Evolutionary conservation across 1,140 invertebrate species (phyloP).

Genomic region (Schmidtea mediterranea): DNA sequence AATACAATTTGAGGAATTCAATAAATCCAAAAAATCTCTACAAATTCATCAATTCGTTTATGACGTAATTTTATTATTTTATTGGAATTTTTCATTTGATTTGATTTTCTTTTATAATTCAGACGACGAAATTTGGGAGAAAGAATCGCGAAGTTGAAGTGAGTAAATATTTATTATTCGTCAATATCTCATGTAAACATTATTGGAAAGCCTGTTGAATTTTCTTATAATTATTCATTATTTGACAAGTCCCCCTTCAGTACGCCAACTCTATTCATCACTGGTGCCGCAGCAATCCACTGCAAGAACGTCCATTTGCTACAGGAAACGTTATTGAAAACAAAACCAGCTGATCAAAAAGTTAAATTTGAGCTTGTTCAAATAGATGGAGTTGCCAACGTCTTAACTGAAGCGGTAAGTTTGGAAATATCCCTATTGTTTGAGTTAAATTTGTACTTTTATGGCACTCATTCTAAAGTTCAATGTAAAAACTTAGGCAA

Average conservation of each 20-base stretch:
- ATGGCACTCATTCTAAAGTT: too few relatives aligned
- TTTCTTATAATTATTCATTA: too few relatives aligned
- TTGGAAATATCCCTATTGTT: too few relatives aligned
- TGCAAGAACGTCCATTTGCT: neutral
- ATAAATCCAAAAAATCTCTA: conserved; percentile 58
- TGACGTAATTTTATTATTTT: conserved; percentile 34
- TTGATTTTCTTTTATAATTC: conserved; percentile 10
- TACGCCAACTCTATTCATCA: too few relatives aligned
- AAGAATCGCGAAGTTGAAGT: conserved; percentile 17
- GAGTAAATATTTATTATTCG: conserved; percentile 9
- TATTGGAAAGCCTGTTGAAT: too few relatives aligned
- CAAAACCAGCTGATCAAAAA: neutral
- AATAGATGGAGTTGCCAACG: conserved; percentile 48
- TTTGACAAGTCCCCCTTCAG: too few relatives aligned
- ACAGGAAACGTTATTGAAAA: neutral
- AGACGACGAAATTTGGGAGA: conserved; percentile 20
- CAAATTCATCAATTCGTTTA: conserved; percentile 49
- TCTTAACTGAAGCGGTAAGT: conserved; percentile 45
- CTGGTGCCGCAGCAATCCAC: too few relatives aligned
- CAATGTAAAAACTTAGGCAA: too few relatives aligned
- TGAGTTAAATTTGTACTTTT: too few relatives aligned
- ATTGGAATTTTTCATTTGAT: neutral
- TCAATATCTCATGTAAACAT: neutral
- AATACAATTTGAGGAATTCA: conserved; percentile 37
- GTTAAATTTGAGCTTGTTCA: conserved; percentile 29